These are phyloP conservation scores for Dicerorhinus sumatrensis DNA, from an alignment of 2,113 vertebrate species.

Conservation along the genomic window DNA sequence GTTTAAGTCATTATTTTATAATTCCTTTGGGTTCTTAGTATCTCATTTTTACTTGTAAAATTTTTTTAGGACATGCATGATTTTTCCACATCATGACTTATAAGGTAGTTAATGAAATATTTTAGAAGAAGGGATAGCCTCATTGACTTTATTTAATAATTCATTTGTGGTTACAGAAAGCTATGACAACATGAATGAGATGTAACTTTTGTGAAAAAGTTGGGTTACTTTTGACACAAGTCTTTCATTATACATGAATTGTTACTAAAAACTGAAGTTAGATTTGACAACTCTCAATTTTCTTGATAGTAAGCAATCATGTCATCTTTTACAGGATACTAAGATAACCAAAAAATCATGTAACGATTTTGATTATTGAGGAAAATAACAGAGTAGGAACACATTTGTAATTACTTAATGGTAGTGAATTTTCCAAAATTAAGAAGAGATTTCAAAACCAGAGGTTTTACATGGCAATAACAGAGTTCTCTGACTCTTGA, in stretches of 20 bases:
- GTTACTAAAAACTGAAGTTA: not conserved
- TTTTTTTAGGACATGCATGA: not conserved
- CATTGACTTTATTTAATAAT: not conserved
- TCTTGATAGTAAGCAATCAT: not conserved
- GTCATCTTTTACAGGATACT: not conserved
- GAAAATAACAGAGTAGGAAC: not conserved
- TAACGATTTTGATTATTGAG: not conserved
- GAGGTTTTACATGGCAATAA: not conserved
- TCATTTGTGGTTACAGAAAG: not conserved
- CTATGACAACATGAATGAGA: not conserved
- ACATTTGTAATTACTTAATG: not conserved
- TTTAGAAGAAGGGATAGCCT: not conserved
- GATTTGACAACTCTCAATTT: not conserved
- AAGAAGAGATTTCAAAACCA: not conserved
- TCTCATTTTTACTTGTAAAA: not conserved
- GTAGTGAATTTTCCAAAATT: not conserved
- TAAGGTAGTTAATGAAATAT: not conserved
- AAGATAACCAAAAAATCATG: not conserved
- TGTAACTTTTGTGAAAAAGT: not conserved
- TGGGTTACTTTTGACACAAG: not conserved
- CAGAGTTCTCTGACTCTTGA: not conserved
- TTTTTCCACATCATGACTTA: not conserved
- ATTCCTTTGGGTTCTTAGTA: not conserved
- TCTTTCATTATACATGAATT: not conserved
- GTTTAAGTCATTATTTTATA: not conserved